Conservation (phyloP, 2,113 vertebrate genomes). For the Dunckerocampus dactyliophorus region DNA sequence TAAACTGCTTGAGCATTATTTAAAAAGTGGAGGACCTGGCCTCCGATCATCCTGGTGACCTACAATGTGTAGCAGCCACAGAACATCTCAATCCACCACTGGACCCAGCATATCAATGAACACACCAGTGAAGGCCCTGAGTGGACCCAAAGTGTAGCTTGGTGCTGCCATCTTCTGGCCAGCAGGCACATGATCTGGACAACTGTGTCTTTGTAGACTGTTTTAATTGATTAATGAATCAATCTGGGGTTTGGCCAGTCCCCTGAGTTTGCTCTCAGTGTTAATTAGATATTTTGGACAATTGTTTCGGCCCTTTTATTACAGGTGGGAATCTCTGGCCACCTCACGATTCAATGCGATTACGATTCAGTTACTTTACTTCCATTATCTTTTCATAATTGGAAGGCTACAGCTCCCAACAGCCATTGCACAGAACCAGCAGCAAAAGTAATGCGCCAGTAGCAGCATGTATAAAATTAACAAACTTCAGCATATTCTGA, state of each 20-base stretch:
- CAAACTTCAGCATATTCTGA: too few relatives aligned
- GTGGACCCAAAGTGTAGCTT: constrained; percentile 55
- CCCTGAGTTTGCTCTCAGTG: background rate
- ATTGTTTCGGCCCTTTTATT: too few relatives aligned
- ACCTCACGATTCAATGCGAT: too few relatives aligned
- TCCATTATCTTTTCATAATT: too few relatives aligned
- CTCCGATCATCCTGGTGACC: constrained; percentile 53
- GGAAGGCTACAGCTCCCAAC: too few relatives aligned
- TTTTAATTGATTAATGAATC: background rate
- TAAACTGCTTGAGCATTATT: constrained; percentile 50
- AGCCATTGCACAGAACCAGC: too few relatives aligned
- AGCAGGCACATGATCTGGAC: constrained; percentile 1
- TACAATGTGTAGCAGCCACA: constrained; percentile 32
- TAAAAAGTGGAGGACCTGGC: constrained; percentile 31
- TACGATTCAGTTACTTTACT: too few relatives aligned
- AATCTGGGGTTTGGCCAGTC: background rate
- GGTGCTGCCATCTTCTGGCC: constrained; percentile 77
- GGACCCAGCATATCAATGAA: constrained; percentile 26
- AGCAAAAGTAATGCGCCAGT: too few relatives aligned
- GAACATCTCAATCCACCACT: constrained; percentile 61
- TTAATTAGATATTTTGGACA: background rate
- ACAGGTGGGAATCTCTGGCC: too few relatives aligned
- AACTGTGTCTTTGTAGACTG: background rate
- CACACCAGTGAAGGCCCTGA: constrained; percentile 25
- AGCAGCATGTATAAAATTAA: too few relatives aligned